Percentiles rank a stretch among this genome's conserved stretches.
Evolutionary conservation across 1,140 invertebrate species (phyloP).

Genomic region (Hyposmocoma kahamanoa): DNA sequence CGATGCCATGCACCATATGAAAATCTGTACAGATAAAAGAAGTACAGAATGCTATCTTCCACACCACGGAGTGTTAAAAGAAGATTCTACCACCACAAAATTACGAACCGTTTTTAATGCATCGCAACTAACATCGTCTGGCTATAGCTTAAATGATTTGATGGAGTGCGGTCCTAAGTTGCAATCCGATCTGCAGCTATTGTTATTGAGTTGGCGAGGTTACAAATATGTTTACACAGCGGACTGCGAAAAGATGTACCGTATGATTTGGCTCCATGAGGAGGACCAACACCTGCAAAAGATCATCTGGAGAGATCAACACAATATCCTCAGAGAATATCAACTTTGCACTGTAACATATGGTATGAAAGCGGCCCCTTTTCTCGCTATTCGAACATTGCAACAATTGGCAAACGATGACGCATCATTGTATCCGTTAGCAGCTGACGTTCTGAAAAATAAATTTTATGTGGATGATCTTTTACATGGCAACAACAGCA

Average conservation of each 20-base stretch:
- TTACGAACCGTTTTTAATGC: background rate
- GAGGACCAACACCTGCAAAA: conserved; percentile 29
- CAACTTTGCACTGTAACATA: background rate
- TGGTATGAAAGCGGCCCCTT: background rate
- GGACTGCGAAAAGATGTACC: conserved; percentile 46
- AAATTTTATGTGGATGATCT: background rate
- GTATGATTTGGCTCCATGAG: conserved; percentile 31
- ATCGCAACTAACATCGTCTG: background rate
- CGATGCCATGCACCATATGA: background rate
- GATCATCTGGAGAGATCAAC: conserved; percentile 11
- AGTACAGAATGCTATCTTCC: background rate
- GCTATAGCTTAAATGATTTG: background rate
- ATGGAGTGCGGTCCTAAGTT: conserved; percentile 1
- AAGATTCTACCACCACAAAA: background rate
- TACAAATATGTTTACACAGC: conserved; percentile 18
- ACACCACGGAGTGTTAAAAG: background rate
- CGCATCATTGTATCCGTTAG: background rate
- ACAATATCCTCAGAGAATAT: background rate
- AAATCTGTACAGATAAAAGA: background rate
- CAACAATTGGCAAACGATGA: background rate
- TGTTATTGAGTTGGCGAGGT: conserved; percentile 7
- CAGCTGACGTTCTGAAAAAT: background rate
- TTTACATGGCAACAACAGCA: background rate
- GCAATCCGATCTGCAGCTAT: background rate
- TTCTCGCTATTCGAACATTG: background rate